Evolutionary conservation across 2,113 vertebrate genomes (phyloP).

Genomic region (Alouatta palliata): DNA sequence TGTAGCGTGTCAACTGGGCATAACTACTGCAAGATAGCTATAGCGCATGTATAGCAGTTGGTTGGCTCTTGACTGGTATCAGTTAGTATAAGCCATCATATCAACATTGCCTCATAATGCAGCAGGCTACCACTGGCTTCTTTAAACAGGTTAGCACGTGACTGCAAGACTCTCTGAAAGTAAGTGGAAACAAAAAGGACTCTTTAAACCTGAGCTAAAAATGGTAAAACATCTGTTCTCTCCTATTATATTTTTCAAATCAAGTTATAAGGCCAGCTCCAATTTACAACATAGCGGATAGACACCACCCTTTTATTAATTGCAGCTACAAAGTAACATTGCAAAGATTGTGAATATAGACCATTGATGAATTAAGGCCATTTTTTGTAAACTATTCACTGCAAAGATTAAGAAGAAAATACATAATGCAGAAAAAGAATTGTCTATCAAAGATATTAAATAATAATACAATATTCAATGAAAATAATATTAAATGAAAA

Average conservation of each 20-base stretch:
- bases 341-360: neutral
- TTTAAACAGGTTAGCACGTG: too few species aligned
- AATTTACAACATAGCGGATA: neutral
- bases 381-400: neutral
- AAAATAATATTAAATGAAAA: neutral
- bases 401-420: neutral
- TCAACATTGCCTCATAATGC: neutral
- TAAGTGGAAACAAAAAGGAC: neutral
- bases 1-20: neutral
- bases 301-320: neutral
- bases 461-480: neutral
- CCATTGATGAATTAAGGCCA: neutral
- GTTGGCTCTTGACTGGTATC: neutral
- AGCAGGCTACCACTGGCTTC: neutral
- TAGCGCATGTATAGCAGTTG: fast-evolving
- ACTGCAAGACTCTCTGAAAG: neutral
- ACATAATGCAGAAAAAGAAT: neutral
- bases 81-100: fast-evolving
- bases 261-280: neutral
- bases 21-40: neutral
- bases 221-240: neutral
- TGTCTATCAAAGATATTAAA: neutral
- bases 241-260: neutral
- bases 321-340: neutral
- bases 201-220: neutral